Base-by-base conservation (phyloP, 1,140 invertebrate species). In the Drosophila albomicans region DNA sequence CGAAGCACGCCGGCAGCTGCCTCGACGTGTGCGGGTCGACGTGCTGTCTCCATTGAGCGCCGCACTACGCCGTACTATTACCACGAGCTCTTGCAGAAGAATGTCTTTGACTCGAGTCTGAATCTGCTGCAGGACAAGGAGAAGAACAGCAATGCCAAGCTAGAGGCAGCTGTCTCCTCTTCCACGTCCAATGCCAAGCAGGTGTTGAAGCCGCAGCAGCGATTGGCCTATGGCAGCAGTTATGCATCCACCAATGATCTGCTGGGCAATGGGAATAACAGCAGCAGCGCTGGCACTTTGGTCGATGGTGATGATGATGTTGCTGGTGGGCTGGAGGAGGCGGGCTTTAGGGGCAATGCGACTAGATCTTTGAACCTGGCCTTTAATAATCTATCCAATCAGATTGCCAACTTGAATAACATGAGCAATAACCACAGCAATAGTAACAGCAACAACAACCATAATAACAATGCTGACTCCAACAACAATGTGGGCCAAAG, bases 31-130 rank as follows among this genome's bases (percentile, higher is more conserved):
- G 70, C 65, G 62, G 86, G 81, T 48, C 73, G 80, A 41, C 82
- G 91, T 41, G 66, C 75, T 15, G 68, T 65, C 15, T 73, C 76
- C 16, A 79, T 87, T 28, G 91, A 92, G 62, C 78, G 78, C 1
- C 91, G 92, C 11, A 88, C 80, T 54, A 92, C 88, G 54, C 91
- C 92, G 45, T 92, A 92, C 61, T 92, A 92, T 71, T 92, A 92
- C 67, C 90, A 92, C 63, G 91, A 92, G 66, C 64, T 92, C 51
- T 56, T 91, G 58, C 84, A 92, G 46, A 91, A 91, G 73, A 78
- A 88, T 7, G 76, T 92, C 28, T 92, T 92, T 58, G 91, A 92
- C 71, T 92, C 91, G 20, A 92, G 84, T 58, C 57, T 92, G 58
- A 92, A 92, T 78, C 78, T 92, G 20, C 49, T 91, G 62, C 84